Conservation (phyloP, 2,113 vertebrate genomes). For the Platysteira castanea region DNA sequence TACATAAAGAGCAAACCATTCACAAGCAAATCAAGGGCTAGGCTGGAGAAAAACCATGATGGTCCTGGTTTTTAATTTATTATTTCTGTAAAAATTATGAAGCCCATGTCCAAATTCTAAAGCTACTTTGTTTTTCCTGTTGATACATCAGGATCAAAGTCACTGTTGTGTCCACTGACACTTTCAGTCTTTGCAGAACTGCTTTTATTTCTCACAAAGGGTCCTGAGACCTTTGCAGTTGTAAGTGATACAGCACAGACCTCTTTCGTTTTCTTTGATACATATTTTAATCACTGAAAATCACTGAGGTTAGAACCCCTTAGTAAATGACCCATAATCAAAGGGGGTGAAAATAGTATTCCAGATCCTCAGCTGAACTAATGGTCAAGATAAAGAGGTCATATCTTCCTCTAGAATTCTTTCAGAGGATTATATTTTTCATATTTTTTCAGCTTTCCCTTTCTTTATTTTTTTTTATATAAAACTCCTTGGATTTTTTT, state of each 20-base stretch:
- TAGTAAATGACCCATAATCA: not conserved
- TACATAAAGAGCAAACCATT: not conserved
- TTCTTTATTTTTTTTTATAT: not conserved
- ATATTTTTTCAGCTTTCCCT: not conserved
- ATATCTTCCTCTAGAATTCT: not conserved
- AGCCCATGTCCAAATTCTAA: not conserved
- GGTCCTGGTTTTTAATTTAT: not conserved
- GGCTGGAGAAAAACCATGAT: accelerated
- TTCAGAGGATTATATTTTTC: not conserved
- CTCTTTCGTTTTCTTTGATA: not conserved
- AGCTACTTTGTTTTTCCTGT: not conserved
- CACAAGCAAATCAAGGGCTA: not conserved
- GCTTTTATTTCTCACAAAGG: not conserved
- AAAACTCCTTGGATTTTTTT: not conserved
- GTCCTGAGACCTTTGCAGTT: not conserved
- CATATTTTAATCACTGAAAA: not conserved
- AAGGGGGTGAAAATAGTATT: not conserved
- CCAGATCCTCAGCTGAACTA: not conserved
- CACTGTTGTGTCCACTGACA: not conserved
- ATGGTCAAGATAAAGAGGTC: not conserved
- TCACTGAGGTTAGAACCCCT: not conserved
- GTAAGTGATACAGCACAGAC: not conserved
- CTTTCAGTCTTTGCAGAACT: not conserved
- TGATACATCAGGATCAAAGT: not conserved
- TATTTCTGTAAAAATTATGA: not conserved